These are phyloP conservation scores for Crocidura indochinensis DNA, from an alignment of 2,797 vertebrate genomes.

Conservation along the genomic window DNA sequence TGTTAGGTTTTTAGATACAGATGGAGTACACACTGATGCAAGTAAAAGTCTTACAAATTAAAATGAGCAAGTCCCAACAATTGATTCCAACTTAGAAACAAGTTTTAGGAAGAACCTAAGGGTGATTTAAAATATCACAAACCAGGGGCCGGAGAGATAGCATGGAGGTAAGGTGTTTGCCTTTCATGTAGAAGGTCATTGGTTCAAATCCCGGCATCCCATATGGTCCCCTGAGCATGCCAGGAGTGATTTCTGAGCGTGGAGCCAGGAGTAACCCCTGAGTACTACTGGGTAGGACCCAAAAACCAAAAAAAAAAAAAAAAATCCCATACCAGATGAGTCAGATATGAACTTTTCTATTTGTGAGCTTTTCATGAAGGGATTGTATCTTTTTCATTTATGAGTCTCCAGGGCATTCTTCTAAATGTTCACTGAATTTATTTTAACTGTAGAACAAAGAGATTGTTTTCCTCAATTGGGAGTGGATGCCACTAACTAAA, in stretches of 20 bases:
- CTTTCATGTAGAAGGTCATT: too few species aligned
- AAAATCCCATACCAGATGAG: background rate
- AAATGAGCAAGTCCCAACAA: background rate
- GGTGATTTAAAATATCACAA: background rate
- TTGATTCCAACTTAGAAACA: background rate
- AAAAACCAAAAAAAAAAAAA: too few species aligned
- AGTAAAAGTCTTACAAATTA: slow-evolving; percentile 19
- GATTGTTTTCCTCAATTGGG: background rate
- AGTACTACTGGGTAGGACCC: too few species aligned
- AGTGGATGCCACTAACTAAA: background rate
- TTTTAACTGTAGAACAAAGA: too few species aligned
- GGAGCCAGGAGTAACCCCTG: too few species aligned
- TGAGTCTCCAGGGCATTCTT: background rate
- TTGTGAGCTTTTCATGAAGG: background rate
- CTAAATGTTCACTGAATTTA: too few species aligned
- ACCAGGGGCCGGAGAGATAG: too few species aligned
- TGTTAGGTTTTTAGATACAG: slow-evolving; percentile 53
- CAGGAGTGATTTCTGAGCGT: too few species aligned
- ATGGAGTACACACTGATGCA: background rate
- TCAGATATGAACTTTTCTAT: background rate
- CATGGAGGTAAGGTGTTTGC: too few species aligned
- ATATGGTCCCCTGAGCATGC: too few species aligned
- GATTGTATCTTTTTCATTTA: background rate
- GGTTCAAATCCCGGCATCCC: too few species aligned
- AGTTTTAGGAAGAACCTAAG: background rate